Evolutionary conservation across 1,140 invertebrate species (phyloP).

Genomic region (Coptotermes formosanus): DNA sequence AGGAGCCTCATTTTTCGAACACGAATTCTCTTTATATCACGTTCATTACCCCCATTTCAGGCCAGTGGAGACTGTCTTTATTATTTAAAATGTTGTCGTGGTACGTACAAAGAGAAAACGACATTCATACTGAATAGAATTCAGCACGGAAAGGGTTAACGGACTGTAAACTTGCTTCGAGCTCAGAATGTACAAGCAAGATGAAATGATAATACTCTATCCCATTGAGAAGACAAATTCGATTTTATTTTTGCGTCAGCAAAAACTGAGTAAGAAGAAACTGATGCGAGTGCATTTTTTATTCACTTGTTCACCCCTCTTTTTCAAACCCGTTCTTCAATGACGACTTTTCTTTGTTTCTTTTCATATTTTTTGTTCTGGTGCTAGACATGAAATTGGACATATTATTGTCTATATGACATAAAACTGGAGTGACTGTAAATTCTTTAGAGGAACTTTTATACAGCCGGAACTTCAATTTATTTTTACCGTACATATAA

Average conservation of each 20-base stretch:
- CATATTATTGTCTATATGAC: neutral
- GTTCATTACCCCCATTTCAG: too few relatives aligned
- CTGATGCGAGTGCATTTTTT: neutral
- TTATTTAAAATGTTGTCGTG: too few relatives aligned
- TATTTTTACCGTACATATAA: neutral
- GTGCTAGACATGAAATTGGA: neutral
- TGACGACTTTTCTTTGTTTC: neutral
- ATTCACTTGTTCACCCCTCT: neutral
- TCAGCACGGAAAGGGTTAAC: too few relatives aligned
- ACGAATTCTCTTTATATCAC: too few relatives aligned
- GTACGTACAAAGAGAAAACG: too few relatives aligned
- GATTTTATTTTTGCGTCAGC: neutral
- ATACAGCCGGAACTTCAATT: neutral
- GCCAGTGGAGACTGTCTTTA: too few relatives aligned
- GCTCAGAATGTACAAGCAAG: neutral
- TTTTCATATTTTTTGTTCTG: neutral
- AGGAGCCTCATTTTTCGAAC: too few relatives aligned
- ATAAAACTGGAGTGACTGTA: neutral
- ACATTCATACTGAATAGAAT: too few relatives aligned
- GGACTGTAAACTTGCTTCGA: neutral
- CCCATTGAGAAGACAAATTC: neutral
- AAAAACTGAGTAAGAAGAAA: neutral
- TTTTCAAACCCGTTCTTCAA: neutral
- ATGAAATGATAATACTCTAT: neutral
- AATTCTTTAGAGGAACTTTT: conserved; percentile 1